Base-by-base conservation (phyloP, 2,797 vertebrate genomes). In the Thunnus albacares region DNA sequence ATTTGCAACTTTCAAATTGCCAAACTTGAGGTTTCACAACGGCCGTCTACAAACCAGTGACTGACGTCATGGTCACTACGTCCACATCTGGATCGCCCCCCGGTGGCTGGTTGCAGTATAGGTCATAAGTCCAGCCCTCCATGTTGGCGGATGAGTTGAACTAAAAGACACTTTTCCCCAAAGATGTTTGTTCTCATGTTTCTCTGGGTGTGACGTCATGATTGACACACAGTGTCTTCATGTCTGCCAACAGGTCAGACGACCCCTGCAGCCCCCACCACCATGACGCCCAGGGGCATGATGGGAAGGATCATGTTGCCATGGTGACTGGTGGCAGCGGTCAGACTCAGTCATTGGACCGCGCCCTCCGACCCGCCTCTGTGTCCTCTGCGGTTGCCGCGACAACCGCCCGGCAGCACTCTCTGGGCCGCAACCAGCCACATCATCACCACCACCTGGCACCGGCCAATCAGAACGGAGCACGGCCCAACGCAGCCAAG, bases 291-390 rank as follows among this genome's bases (percentile, higher is more conserved):
- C 95, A 96, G 84, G 89, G 1, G 66, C 89, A 33, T 0, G 96
- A 97, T 77, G 95, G 93, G 89, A 96, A 96, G 79, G 96, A 96
- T 18, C 92, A 93, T 1, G 79, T 90, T 10, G 57, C 92, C 43
- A 11, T 5, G 14, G 58, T 1, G 0, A 52, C 68, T 0, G 18
- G 43, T 6, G 94, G 86, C 0, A 86, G 91, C 0, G 72, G 81
- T 20, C 95, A 96, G 80, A 93, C 94, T 47, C 97, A 95, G 76
- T 95, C 94, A 0, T 47, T 95, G 77, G 96, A 97, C 79, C 96
- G 96, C 0, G 87, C 82, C n/a, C 95, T 96, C 80, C 89, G 96
- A 0, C 95, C 95, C 12, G 79, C 94, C 0, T 81, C 80, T 0
- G 77, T 82, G 0, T 65, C 86, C 24, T 52, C 88, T 3, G 47